Percentiles rank a stretch among this genome's conserved stretches.
Conservation (phyloP, 2,888 invertebrate genomes). For the Chrysopilus asiliformis region DNA sequence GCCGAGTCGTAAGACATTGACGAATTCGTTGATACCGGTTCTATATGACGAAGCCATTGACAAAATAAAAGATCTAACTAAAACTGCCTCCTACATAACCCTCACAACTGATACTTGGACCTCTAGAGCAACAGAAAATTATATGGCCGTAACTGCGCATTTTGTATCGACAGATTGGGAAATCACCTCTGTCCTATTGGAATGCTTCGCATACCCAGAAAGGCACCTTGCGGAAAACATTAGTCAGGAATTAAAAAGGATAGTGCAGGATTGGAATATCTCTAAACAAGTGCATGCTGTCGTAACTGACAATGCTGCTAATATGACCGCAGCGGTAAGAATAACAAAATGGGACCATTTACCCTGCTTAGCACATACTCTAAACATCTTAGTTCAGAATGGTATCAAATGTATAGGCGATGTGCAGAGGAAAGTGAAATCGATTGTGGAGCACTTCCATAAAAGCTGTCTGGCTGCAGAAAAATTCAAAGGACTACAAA, state of each 20-base stretch:
- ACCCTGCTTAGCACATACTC: slow-evolving; percentile 17
- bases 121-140: slow-evolving; percentile 15
- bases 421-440: slow-evolving; percentile 6
- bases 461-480: slow-evolving; percentile 1
- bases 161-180: slow-evolving; percentile 14
- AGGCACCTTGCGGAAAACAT: too few species aligned
- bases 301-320: slow-evolving; percentile 18
- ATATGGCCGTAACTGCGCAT: slow-evolving; percentile 17
- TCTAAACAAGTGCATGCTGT: slow-evolving; percentile 7
- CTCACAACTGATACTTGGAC: slow-evolving; percentile 20
- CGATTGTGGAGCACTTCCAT: slow-evolving; percentile 5
- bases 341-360: slow-evolving; percentile 15
- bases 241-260: slow-evolving; percentile 11
- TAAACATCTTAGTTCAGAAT: slow-evolving; percentile 13
- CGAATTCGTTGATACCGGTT: slow-evolving; percentile 16
- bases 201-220: too few species aligned
- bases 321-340: slow-evolving; percentile 18
- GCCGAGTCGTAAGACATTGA: slow-evolving; percentile 19
- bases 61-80: slow-evolving; percentile 10
- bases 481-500: background rate
- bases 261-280: slow-evolving; percentile 9
- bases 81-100: slow-evolving; percentile 7
- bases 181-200: slow-evolving; percentile 15
- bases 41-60: slow-evolving; percentile 12
- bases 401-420: slow-evolving; percentile 8